Evolutionary conservation across 2,113 vertebrate genomes (phyloP).

Genomic region (Patagioenas fasciata): DNA sequence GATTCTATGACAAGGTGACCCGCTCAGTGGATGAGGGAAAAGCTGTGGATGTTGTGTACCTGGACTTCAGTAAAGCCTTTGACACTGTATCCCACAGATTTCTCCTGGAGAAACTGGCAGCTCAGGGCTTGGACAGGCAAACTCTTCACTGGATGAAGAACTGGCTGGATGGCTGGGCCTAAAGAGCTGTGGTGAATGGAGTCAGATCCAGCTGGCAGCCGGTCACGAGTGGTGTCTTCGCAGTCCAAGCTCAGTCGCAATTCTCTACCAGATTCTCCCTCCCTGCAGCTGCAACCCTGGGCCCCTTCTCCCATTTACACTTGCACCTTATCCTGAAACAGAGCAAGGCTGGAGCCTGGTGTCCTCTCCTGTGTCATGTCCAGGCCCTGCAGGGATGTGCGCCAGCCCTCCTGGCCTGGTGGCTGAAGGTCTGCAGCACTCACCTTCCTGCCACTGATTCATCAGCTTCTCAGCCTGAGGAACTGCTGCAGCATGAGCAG

Average conservation of each 20-base stretch:
- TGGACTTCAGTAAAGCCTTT: too few species aligned
- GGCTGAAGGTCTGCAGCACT: not conserved
- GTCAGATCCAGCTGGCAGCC: too few species aligned
- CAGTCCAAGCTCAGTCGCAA: not conserved
- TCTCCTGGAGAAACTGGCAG: too few species aligned
- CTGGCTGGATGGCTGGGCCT: too few species aligned
- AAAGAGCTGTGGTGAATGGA: too few species aligned
- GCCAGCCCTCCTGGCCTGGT: not conserved
- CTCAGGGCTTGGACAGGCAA: too few species aligned
- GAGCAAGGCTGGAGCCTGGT: not conserved
- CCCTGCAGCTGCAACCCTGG: not conserved
- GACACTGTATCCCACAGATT: too few species aligned
- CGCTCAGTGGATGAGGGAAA: too few species aligned
- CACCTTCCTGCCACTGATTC: not conserved
- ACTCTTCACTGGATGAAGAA: too few species aligned
- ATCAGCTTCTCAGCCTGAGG: not conserved
- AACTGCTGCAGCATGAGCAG: not conserved
- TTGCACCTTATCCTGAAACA: not conserved
- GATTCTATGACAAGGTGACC: too few species aligned
- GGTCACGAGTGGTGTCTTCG: too few species aligned
- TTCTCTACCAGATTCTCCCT: not conserved
- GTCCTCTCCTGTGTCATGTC: not conserved
- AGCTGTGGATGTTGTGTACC: too few species aligned
- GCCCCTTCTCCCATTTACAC: not conserved
- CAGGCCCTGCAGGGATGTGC: not conserved